These are phyloP conservation scores for Caenorhabditis sp. DNA, from an alignment of 2,888 invertebrate genomes.

Conservation along the genomic window DNA sequence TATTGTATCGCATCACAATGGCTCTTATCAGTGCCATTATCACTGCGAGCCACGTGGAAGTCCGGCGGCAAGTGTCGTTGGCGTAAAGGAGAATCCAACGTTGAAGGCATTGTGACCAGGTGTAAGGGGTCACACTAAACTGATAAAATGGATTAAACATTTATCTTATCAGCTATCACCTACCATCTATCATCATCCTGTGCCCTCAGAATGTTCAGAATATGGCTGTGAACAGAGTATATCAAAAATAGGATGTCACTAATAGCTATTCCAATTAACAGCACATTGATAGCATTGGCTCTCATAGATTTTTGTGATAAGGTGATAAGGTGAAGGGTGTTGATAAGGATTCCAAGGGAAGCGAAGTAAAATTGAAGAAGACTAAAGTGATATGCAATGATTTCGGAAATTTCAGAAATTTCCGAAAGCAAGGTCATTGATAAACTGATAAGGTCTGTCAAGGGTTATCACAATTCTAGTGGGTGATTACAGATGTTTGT, in stretches of 20 bases:
- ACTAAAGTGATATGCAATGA: not conserved
- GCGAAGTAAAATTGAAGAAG: not conserved
- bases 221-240: not conserved
- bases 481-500: no score
- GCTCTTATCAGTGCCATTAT: slow-evolving; percentile 3
- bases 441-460: no score
- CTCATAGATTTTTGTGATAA: slow-evolving; percentile 5
- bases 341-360: not conserved
- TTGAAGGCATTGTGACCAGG: not conserved
- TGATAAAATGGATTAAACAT: not conserved
- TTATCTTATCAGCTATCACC: not conserved
- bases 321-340: not conserved
- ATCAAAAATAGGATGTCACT: not conserved
- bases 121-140: not conserved
- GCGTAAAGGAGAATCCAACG: not conserved
- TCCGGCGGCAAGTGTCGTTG: not conserved
- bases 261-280: not conserved
- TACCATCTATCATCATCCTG: not conserved
- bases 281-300: not conserved
- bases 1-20: not conserved
- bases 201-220: not conserved
- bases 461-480: no score
- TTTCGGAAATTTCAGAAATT: not conserved
- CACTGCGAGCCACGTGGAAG: not conserved
- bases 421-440: not conserved